Base-by-base conservation (phyloP, 2,888 invertebrate genomes). In the Andrena fulva region DNA sequence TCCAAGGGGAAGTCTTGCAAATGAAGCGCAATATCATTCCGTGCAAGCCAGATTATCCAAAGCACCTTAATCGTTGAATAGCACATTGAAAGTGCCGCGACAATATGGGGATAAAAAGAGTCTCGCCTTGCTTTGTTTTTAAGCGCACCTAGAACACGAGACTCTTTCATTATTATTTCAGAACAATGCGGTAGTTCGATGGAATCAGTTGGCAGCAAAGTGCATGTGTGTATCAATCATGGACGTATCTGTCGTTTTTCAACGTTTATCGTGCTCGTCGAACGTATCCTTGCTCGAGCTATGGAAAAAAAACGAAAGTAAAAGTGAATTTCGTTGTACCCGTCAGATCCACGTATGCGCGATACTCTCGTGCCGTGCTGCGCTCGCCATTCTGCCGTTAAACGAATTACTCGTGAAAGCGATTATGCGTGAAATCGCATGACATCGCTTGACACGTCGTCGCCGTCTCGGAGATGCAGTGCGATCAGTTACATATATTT, bases 331-430 rank as follows among this genome's bases (percentile, higher is more conserved):
- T 72, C 20, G 31, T 70, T 54, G 24, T 50, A 16, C 50, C 42
- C 62, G 8, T 75, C 6, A 50, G 12, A 12, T 50, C 69, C 50
- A 56, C 64, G 72, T 78, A 79, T 72, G 78, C 66, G 31, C 20
- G 64, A 68, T 82, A 70, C 69, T 72, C 52, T 48, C 27, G 33
- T 50, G 42, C 29, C 48, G 62, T 69, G 56, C 6, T 50, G 56
- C 24, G 64, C 24, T 80, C 75, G 84, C 84, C 75, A 80, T 85
- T 84, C 75, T 64, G 60, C 66, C 79, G 80, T 85, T 84, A 84
- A 85, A 85, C 56, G 83, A 80, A 80, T 86, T 78, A 83, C 83
- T 85, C 69, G 85, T 83, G 85, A 82, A 82, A 80, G 85, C 85
- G 80, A 80, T 85, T 86, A 83, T 78, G 81, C 77, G 59, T 85